phyloP scores from a whole-genome alignment of 2,113 vertebrate species.

The Campylomormyrus tamandua region DNA sequence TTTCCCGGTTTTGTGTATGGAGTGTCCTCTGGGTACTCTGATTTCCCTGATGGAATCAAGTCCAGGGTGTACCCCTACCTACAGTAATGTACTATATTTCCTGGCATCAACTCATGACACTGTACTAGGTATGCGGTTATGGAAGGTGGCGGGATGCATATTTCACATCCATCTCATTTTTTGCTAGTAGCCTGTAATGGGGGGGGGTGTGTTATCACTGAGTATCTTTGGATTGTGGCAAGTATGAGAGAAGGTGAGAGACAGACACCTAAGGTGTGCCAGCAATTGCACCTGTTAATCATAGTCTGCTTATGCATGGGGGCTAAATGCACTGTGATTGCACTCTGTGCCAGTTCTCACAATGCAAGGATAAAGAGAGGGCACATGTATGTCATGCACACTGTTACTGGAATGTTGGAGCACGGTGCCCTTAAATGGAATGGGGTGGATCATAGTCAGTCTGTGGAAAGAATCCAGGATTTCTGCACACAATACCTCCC shows the following conservation, averaged over 20 bases:
- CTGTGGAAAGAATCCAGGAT: background rate
- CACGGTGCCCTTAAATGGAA: background rate
- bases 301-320: slow-evolving; percentile 32
- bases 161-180: background rate
- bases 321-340: slow-evolving; percentile 31
- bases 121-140: background rate
- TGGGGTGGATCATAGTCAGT: background rate
- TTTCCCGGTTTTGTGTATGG: background rate
- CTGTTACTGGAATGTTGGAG: background rate
- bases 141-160: background rate
- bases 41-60: background rate
- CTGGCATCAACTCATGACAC: background rate
- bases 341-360: slow-evolving; percentile 14
- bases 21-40: background rate
- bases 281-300: slow-evolving; percentile 32
- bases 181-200: background rate
- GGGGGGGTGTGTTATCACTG: background rate
- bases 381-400: background rate
- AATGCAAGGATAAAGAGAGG: background rate
- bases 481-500: background rate
- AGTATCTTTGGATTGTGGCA: slow-evolving; percentile 7
- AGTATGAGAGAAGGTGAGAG: slow-evolving; percentile 22
- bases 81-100: background rate
- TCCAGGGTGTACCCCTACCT: background rate
- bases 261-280: slow-evolving; percentile 28